A percentile compares a stretch with the other conserved stretches of the same genome.
Conservation (phyloP, 2,797 vertebrate species). For the Lophotriccus pileatus region DNA sequence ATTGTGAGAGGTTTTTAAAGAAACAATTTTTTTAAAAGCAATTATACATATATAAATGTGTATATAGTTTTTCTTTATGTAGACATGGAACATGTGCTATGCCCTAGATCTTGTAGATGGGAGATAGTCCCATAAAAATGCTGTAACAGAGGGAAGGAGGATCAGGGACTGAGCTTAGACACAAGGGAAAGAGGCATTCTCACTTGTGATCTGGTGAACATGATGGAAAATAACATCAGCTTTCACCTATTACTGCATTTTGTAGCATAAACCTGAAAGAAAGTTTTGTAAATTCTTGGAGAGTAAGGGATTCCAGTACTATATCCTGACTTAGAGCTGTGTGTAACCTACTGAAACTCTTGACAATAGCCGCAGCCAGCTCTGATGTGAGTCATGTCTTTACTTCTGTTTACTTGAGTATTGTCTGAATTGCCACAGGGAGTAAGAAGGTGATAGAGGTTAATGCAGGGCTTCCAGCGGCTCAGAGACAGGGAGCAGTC, state of each 20-base stretch:
- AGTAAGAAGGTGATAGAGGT: not conserved
- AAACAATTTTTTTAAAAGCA: not conserved
- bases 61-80: not conserved
- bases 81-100: not conserved
- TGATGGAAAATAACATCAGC: not conserved
- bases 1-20: not conserved
- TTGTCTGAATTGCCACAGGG: not conserved
- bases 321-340: not conserved
- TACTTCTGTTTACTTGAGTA: constrained; percentile 7
- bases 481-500: not conserved
- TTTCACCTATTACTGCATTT: not conserved
- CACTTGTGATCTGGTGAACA: not conserved
- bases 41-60: not conserved
- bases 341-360: not conserved
- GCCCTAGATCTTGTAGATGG: not conserved
- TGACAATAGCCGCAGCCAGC: not conserved
- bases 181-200: not conserved
- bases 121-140: not conserved
- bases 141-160: not conserved
- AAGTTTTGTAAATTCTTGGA: not conserved
- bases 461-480: not conserved
- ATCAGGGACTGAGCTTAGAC: not conserved
- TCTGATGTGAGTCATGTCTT: constrained; percentile 5
- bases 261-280: not conserved
- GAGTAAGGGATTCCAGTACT: not conserved